phyloP scores from a whole-genome alignment of 2,888 invertebrate genomes.

The Strigamia maritima region DNA sequence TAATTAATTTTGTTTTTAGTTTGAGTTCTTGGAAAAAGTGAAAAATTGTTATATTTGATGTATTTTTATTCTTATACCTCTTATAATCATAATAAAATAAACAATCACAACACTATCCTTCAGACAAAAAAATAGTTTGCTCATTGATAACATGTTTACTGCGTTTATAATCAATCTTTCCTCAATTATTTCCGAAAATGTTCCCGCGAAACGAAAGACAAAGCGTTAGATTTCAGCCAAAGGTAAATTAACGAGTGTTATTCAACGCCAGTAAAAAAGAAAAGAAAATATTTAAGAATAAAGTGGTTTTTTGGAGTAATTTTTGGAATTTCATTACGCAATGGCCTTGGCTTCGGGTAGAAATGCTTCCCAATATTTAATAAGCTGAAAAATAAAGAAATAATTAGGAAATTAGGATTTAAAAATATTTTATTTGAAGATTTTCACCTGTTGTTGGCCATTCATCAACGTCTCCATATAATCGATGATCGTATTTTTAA shows the following conservation, averaged over 20 bases:
- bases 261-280: neutral
- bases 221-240: too few species aligned
- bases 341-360: slow-evolving; percentile 91
- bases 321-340: slow-evolving; percentile 60
- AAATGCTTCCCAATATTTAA: slow-evolving; percentile 94
- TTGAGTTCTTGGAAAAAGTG: too few species aligned
- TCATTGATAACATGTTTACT: neutral
- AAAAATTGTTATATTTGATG: neutral
- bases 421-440: neutral
- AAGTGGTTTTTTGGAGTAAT: neutral
- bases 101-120: slow-evolving; percentile 10
- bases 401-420: neutral
- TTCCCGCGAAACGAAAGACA: too few species aligned
- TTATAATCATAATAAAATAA: slow-evolving; percentile 22
- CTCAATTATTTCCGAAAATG: neutral
- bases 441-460: slow-evolving; percentile 82
- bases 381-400: slow-evolving; percentile 62
- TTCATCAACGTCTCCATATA: slow-evolving; percentile 92
- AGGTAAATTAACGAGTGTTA: neutral
- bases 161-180: neutral
- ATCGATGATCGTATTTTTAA: slow-evolving; percentile 81
- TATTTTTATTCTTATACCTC: slow-evolving; percentile 8
- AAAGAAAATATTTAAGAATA: neutral
- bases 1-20: too few species aligned
- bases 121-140: neutral